A percentile compares a stretch with the other conserved stretches of the same genome.
Evolutionary conservation across 92 coral and sea anemone species (phyloP).

Genomic region (Parazoanthus atlanticus): DNA sequence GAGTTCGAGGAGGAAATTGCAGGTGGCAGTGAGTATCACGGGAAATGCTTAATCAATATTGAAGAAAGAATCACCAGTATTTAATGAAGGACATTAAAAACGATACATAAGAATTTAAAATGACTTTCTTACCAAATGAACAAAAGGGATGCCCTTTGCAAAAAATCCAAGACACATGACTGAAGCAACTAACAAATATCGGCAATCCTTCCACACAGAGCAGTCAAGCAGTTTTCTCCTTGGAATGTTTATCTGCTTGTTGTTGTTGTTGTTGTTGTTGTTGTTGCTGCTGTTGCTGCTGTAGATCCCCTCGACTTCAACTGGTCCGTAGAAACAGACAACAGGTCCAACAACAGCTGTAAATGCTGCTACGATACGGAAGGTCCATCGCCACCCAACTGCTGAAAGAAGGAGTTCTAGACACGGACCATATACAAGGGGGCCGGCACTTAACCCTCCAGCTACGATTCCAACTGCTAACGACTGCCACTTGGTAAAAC

Average conservation of each 20-base stretch:
- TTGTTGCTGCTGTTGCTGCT: neutral
- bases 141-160: neutral
- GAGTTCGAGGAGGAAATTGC: no score
- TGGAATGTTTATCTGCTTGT: neutral
- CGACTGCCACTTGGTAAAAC: neutral
- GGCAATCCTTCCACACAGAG: neutral
- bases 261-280: neutral
- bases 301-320: neutral
- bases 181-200: neutral
- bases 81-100: no score
- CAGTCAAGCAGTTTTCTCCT: neutral
- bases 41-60: no score
- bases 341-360: neutral
- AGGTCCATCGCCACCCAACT: constrained; percentile 6
- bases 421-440: neutral
- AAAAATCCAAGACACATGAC: neutral
- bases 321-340: neutral
- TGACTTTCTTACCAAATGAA: neutral
- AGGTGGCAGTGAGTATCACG: no score
- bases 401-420: neutral
- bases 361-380: neutral
- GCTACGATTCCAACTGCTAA: constrained; percentile 2
- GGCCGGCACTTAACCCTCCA: neutral
- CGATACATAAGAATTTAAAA: no score
- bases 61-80: no score